Evolutionary conservation across 1,140 invertebrate species (phyloP).

Genomic region (Listronotus bonariensis): DNA sequence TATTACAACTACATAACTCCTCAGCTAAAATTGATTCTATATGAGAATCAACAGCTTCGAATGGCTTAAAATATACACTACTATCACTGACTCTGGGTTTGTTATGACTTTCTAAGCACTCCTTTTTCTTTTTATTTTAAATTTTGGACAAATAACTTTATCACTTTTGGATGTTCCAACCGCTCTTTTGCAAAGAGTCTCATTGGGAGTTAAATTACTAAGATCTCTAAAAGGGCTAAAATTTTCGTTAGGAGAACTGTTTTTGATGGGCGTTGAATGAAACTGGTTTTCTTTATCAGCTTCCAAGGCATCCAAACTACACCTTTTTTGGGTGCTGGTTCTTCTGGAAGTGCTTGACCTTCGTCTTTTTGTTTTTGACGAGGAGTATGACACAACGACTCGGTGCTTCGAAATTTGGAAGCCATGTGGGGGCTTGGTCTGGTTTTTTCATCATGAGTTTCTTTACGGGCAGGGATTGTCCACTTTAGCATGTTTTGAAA

Average conservation of each 20-base stretch:
- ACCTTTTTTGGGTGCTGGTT: conserved; percentile 37
- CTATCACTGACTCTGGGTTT: conserved; percentile 29
- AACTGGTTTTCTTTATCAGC: conserved; percentile 53
- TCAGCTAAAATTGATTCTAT: conserved; percentile 45
- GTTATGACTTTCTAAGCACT: conserved; percentile 38
- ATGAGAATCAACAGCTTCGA: conserved; percentile 51
- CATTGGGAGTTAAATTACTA: conserved; percentile 51
- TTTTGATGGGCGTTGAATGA: conserved; percentile 53
- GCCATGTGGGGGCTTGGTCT: conserved; percentile 31
- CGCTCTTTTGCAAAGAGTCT: neutral
- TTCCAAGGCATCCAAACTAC: conserved; percentile 40
- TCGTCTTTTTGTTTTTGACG: conserved; percentile 42
- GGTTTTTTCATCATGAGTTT: conserved; percentile 27
- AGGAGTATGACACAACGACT: conserved; percentile 31
- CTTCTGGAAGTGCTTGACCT: conserved; percentile 37
- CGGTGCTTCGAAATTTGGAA: conserved; percentile 26
- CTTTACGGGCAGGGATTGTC: conserved; percentile 47
- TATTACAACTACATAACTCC: conserved; percentile 38
- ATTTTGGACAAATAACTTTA: conserved; percentile 15
- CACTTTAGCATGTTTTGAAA: conserved; percentile 52
- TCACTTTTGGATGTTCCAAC: neutral
- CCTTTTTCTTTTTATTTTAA: conserved; percentile 48
- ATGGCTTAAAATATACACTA: conserved; percentile 48
- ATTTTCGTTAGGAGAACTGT: conserved; percentile 35
- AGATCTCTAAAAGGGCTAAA: conserved; percentile 50